phyloP scores from a whole-genome alignment of 2,113 vertebrate species.

The Tretioscincus oriximinensis region DNA sequence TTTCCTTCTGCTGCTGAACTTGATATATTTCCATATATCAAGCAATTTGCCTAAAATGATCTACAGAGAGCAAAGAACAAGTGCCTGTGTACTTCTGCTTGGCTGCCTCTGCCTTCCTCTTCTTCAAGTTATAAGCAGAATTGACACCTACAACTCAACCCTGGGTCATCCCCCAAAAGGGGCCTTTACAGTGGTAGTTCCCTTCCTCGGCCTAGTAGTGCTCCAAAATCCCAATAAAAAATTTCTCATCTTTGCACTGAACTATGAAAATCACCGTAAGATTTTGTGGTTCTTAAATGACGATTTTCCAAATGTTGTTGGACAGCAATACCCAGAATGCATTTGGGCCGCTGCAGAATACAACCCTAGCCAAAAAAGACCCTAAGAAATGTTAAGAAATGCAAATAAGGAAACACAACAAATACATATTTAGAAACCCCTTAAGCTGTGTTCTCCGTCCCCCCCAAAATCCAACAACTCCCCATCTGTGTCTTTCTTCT shows the following conservation, averaged over 20 bases:
- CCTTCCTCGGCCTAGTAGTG: slow-evolving; percentile 69
- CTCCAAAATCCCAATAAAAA: slow-evolving; percentile 71
- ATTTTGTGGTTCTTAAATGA: slow-evolving; percentile 62
- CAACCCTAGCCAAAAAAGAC: too few relatives aligned
- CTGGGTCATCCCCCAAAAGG: slow-evolving; percentile 57
- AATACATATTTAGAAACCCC: not conserved
- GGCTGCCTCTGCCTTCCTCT: slow-evolving; percentile 68
- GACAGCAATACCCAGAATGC: too few relatives aligned
- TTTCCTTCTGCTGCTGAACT: slow-evolving; percentile 66
- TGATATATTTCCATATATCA: slow-evolving; percentile 62
- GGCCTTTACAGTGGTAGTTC: slow-evolving; percentile 42
- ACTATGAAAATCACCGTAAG: slow-evolving; percentile 74
- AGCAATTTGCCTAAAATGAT: slow-evolving; percentile 74
- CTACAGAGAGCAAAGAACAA: slow-evolving; percentile 69
- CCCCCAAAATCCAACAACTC: slow-evolving; percentile 58
- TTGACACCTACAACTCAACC: slow-evolving; percentile 33
- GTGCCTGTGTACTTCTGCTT: slow-evolving; percentile 79
- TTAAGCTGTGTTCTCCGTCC: slow-evolving; percentile 53
- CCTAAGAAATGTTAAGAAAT: slow-evolving; percentile 49
- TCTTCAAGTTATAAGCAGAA: slow-evolving; percentile 69
- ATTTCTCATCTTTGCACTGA: slow-evolving; percentile 79
- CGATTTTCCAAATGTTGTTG: too few relatives aligned
- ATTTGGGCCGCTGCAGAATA: too few relatives aligned
- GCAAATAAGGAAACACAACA: slow-evolving; percentile 37
- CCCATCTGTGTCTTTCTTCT: slow-evolving; percentile 52